Evolutionary conservation across 2,113 vertebrate species (phyloP).

Genomic region (Dipodomys stephensi): DNA sequence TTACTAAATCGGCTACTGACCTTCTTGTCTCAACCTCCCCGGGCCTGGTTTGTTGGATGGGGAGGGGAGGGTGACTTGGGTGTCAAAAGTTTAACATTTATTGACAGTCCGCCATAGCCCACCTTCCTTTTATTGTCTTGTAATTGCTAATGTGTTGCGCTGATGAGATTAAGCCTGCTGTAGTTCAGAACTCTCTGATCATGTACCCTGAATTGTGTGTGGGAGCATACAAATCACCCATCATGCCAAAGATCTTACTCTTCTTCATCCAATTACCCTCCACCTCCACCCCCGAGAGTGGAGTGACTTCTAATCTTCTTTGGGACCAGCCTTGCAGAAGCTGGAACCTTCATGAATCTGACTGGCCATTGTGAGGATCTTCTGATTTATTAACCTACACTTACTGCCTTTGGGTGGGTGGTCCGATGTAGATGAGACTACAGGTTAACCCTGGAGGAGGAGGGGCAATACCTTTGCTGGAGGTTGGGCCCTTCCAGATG

Average conservation of each 20-base stretch:
- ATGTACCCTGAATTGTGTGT: rapidly evolving
- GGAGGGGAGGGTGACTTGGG: not conserved
- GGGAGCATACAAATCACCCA: not conserved
- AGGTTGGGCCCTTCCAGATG: not conserved
- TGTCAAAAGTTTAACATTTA: conserved; percentile 61
- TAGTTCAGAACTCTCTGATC: not conserved
- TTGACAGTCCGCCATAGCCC: not conserved
- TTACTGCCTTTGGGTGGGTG: too few species aligned
- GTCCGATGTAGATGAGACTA: not conserved
- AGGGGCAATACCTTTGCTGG: too few species aligned
- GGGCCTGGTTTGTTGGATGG: not conserved
- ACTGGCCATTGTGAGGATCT: not conserved
- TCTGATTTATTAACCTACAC: not conserved
- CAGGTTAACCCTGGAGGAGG: not conserved
- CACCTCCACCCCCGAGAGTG: not conserved
- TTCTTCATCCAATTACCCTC: not conserved
- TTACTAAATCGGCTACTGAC: conserved; percentile 65
- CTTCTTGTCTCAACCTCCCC: not conserved
- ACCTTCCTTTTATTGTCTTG: conserved; percentile 16
- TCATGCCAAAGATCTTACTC: not conserved
- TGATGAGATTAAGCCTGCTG: conserved; percentile 8
- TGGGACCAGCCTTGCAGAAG: not conserved
- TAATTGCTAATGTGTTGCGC: not conserved
- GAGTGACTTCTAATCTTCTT: not conserved
- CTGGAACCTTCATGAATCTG: not conserved